Conservation (phyloP, 2,113 vertebrate species). For the Peromyscus leucopus region DNA sequence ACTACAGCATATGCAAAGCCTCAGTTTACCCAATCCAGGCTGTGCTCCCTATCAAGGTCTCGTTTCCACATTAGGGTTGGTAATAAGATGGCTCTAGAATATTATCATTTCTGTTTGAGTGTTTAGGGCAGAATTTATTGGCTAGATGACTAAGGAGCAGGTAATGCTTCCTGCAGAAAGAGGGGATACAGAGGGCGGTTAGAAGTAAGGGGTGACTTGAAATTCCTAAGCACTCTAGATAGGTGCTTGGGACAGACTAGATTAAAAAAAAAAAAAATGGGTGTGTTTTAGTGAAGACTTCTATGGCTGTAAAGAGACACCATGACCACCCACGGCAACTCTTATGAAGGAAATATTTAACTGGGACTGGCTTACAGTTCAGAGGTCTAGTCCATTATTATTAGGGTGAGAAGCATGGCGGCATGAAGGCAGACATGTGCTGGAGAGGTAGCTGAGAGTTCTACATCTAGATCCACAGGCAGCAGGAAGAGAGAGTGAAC, state of each 20-base stretch:
- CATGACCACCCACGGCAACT: background rate
- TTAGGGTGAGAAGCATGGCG: accelerated
- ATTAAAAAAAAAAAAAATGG: background rate
- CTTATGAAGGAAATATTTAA: background rate
- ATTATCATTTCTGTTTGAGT: constrained; percentile 53
- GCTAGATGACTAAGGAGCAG: background rate
- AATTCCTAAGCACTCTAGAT: background rate
- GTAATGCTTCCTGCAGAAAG: background rate
- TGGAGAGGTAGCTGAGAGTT: background rate
- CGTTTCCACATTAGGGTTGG: constrained; percentile 28
- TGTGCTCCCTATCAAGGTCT: background rate
- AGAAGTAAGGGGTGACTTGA: background rate
- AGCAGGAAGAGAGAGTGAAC: background rate
- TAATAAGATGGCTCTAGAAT: constrained; percentile 47
- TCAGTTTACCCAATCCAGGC: background rate
- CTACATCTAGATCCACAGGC: background rate
- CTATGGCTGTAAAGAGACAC: background rate
- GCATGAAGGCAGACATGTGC: background rate
- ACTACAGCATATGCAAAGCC: background rate
- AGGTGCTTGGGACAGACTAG: background rate
- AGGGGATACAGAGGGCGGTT: too few species aligned
- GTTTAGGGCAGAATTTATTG: constrained; percentile 5
- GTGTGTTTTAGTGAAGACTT: background rate
- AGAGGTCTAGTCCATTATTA: too few species aligned
- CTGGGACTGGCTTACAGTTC: background rate